These are phyloP conservation scores for Minunthozetes semirufus DNA, from an alignment of 2,888 invertebrate species.

Conservation along the genomic window DNA sequence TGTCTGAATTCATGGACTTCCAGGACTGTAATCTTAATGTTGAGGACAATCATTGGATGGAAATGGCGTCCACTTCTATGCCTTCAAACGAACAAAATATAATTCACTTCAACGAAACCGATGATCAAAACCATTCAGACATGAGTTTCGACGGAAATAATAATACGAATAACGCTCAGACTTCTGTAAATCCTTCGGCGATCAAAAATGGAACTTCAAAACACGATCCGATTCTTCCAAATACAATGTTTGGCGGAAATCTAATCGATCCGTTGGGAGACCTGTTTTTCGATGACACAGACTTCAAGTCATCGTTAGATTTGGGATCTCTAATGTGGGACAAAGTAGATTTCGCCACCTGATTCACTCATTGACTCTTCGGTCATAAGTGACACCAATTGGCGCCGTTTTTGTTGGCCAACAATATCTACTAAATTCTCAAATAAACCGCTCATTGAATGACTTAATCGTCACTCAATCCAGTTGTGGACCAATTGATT, in stretches of 20 bases:
- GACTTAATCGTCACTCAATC: constrained; percentile 4
- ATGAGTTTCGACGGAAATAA: constrained; percentile 8
- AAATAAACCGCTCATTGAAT: constrained; percentile 3
- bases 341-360: constrained; percentile 65
- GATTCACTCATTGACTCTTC: neutral
- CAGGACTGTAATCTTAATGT: constrained; percentile 32
- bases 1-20: constrained; percentile 35
- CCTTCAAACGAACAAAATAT: constrained; percentile 3
- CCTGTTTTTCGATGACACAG: constrained; percentile 60
- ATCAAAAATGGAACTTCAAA: constrained; percentile 1
- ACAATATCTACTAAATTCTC: neutral
- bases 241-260: constrained; percentile 30
- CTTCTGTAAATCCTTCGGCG: neutral
- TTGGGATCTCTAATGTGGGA: constrained; percentile 61
- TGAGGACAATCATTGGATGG: constrained; percentile 30
- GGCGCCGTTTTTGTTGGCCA: neutral
- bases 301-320: constrained; percentile 58
- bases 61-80: constrained; percentile 18
- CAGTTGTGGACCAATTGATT: constrained; percentile 25
- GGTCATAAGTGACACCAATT: neutral
- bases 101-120: neutral
- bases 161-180: constrained; percentile 2
- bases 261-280: constrained; percentile 26
- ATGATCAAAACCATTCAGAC: constrained; percentile 7
- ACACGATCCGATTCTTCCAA: constrained; percentile 35